phyloP scores from a whole-genome alignment of 2,888 invertebrate species.

The Dryomyza anilis region DNA sequence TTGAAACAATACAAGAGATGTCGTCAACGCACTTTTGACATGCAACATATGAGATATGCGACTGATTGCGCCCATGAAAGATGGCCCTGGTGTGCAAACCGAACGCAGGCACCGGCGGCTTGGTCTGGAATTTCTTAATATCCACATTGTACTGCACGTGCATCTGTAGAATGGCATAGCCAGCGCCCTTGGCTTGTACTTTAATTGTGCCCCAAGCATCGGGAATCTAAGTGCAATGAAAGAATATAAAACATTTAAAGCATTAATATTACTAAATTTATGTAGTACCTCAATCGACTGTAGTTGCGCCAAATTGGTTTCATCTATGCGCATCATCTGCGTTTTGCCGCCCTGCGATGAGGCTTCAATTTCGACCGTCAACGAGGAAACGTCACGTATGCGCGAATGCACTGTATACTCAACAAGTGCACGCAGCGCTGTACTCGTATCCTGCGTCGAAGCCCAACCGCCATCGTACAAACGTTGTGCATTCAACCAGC shows the following conservation, averaged over 20 bases:
- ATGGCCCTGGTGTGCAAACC: conserved; percentile 74
- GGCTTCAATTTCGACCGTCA: conserved; percentile 82
- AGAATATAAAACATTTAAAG: neutral
- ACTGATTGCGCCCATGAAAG: conserved; percentile 90
- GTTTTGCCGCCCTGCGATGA: conserved; percentile 76
- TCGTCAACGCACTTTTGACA: conserved; percentile 77
- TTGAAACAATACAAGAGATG: neutral
- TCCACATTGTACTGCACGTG: conserved; percentile 92
- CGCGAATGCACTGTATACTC: conserved; percentile 87
- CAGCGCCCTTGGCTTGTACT: conserved; percentile 89
- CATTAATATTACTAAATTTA: too few species aligned
- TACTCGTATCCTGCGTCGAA: conserved; percentile 86
- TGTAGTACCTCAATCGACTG: conserved; percentile 83
- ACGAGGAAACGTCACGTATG: conserved; percentile 80
- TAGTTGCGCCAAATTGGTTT: conserved; percentile 77
- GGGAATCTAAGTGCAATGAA: conserved; percentile 69
- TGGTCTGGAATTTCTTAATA: conserved; percentile 79
- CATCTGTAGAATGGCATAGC: conserved; percentile 94
- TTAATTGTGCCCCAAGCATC: conserved; percentile 94
- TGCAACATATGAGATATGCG: conserved; percentile 83
- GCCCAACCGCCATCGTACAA: conserved; percentile 88
- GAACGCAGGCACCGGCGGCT: conserved; percentile 83
- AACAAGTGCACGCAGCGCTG: conserved; percentile 86
- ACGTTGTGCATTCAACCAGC: conserved; percentile 88
- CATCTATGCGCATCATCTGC: conserved; percentile 71